Evolutionary conservation across 2,797 vertebrate species (phyloP).

Genomic region (Buphagus erythrorhynchus): DNA sequence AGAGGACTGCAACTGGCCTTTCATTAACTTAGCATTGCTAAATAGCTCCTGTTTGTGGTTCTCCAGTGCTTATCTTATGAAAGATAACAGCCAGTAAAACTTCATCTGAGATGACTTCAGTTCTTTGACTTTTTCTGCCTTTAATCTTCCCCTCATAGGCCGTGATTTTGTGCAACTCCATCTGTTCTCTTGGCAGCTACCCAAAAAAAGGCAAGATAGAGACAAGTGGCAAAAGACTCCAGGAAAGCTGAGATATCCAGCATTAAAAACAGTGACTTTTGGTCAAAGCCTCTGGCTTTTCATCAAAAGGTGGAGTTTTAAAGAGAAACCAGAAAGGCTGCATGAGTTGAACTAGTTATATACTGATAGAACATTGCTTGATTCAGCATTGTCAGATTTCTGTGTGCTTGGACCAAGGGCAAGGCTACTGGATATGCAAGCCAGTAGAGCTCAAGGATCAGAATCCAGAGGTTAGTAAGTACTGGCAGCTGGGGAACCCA

Average conservation of each 20-base stretch:
- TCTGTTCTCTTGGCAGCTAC: slow-evolving; percentile 5
- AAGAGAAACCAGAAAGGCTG: background rate
- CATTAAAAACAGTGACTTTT: background rate
- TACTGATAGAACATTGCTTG: background rate
- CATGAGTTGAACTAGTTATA: background rate
- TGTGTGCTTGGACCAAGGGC: background rate
- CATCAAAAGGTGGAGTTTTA: background rate
- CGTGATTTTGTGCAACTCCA: background rate
- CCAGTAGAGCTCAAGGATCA: background rate
- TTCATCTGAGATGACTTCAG: background rate
- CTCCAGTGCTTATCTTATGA: background rate
- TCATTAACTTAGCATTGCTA: background rate
- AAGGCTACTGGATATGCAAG: background rate
- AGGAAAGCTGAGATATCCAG: background rate
- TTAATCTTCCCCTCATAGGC: background rate
- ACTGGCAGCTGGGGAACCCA: background rate
- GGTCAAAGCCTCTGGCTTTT: background rate
- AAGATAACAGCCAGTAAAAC: background rate
- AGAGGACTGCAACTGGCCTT: background rate
- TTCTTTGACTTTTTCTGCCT: background rate
- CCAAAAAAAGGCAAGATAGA: background rate
- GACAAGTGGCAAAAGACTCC: background rate
- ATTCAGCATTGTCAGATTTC: background rate
- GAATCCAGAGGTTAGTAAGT: background rate
- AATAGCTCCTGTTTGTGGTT: background rate